Evolutionary conservation across 1,140 invertebrate genomes (phyloP).

Genomic region (Bombyx mori): DNA sequence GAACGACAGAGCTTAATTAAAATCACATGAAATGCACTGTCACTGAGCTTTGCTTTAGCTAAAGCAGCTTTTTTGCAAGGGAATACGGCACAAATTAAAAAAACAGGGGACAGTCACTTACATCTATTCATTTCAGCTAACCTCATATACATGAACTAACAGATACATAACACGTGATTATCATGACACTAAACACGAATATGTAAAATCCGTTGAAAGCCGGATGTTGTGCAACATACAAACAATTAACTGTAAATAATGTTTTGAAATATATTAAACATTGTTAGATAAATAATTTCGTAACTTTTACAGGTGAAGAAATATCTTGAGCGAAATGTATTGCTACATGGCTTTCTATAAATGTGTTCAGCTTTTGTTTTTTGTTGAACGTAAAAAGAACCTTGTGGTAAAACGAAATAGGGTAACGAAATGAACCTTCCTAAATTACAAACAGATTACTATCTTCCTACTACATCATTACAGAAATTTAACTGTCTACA

Average conservation of each 20-base stretch:
- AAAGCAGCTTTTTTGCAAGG: conserved; percentile 48
- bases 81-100: conserved; percentile 1
- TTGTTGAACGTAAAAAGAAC: conserved; percentile 41
- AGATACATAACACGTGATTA: conserved; percentile 18
- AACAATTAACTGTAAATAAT: conserved; percentile 16
- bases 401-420: conserved; percentile 12
- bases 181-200: conserved; percentile 13
- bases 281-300: conserved; percentile 13
- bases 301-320: conserved; percentile 58
- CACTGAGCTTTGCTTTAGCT: conserved; percentile 47
- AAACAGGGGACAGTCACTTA: too few relatives aligned
- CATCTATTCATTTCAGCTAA: neutral
- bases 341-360: conserved; percentile 36
- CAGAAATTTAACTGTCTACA: too few relatives aligned
- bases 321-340: conserved; percentile 27
- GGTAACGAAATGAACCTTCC: neutral
- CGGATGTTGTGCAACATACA: conserved; percentile 25
- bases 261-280: neutral
- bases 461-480: too few relatives aligned
- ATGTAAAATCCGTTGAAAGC: conserved; percentile 43
- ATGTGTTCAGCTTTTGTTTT: conserved; percentile 60
- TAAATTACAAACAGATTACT: too few relatives aligned
- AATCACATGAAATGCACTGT: conserved; percentile 12
- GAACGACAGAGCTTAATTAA: conserved; percentile 4
- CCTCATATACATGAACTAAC: conserved; percentile 17